Conservation (phyloP, 2,888 invertebrate species). For the Cheilosia scutellata region DNA sequence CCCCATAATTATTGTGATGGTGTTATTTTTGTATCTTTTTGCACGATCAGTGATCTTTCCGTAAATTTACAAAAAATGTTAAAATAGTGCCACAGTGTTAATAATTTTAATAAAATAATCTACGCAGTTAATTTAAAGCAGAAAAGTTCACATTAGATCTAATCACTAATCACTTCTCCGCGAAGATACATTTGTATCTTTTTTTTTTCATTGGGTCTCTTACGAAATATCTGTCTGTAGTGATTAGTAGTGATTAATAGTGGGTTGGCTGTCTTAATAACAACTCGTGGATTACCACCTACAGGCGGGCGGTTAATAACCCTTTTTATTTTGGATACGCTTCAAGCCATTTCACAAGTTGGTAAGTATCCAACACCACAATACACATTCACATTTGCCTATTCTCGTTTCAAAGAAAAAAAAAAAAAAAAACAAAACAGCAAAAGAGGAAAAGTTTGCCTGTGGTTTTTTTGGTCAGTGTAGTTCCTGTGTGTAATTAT, state of each 20-base stretch:
- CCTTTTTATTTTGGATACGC: conserved; percentile 66
- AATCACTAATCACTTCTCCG: conserved; percentile 2
- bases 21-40: conserved; percentile 34
- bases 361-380: conserved; percentile 52
- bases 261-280: conserved; percentile 30
- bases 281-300: conserved; percentile 61
- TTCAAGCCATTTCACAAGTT: conserved; percentile 53
- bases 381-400: not conserved
- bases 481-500: conserved; percentile 46
- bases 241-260: conserved; percentile 47
- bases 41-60: conserved; percentile 48
- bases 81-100: conserved; percentile 28
- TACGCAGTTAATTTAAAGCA: conserved; percentile 29
- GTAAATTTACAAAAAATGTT: not conserved
- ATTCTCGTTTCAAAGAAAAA: conserved; percentile 13
- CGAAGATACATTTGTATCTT: conserved; percentile 49
- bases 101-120: conserved; percentile 15
- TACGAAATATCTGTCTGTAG: conserved; percentile 21
- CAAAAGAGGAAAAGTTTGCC: not conserved
- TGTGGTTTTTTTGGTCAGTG: conserved; percentile 36
- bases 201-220: not conserved
- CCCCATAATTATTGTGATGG: conserved; percentile 22
- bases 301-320: conserved; percentile 57
- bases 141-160: conserved; percentile 36
- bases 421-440: not conserved